Evolutionary conservation across 2,888 invertebrate genomes (phyloP).

Genomic region (Monochamus alternatus): DNA sequence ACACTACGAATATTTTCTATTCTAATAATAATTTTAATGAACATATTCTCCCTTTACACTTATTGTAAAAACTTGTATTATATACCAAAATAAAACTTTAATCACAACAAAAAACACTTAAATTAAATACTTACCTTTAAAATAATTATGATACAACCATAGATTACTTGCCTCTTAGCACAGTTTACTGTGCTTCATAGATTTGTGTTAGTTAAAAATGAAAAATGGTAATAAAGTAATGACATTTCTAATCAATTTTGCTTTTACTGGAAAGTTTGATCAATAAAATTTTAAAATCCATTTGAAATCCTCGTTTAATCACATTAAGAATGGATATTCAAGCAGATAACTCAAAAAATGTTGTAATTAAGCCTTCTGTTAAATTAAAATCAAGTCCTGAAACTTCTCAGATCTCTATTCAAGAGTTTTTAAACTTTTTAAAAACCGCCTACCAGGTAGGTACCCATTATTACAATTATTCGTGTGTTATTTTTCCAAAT

Average conservation of each 20-base stretch:
- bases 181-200: no score
- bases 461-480: neutral
- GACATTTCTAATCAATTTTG: conserved; percentile 6
- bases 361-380: neutral
- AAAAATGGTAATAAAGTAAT: neutral
- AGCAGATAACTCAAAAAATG: conserved; percentile 18
- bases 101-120: no score
- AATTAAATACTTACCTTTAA: no score
- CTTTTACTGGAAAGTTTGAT: conserved; percentile 26
- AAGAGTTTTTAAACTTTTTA: conserved; percentile 82
- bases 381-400: conserved; percentile 12
- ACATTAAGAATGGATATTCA: conserved; percentile 18
- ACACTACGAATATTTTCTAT: no score
- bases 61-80: no score
- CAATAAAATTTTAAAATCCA: conserved; percentile 24
- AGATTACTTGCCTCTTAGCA: no score
- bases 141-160: no score
- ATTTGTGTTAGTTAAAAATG: neutral
- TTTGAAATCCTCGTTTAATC: conserved; percentile 14
- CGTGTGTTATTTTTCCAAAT: neutral
- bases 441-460: conserved; percentile 81
- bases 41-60: no score
- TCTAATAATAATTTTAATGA: no score
- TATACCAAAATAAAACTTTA: no score
- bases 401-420: conserved; percentile 77